A percentile compares a stretch with the other conserved stretches of the same genome.
phyloP scores from a whole-genome alignment of 2,888 invertebrate species.

The Asteroscopus sphinx region DNA sequence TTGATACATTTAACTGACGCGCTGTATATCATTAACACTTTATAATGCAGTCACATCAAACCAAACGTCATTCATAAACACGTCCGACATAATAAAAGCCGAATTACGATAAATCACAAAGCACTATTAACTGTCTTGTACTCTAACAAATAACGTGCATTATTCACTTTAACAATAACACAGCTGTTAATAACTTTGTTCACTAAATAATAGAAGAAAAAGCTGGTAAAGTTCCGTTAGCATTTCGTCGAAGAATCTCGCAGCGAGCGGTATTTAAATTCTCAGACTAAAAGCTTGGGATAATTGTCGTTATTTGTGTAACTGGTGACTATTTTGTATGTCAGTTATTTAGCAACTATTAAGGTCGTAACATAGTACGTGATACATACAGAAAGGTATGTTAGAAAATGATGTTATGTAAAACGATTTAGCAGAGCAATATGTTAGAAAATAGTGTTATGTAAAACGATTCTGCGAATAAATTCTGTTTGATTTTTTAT shows the following conservation, averaged over 20 bases:
- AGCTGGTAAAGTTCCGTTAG: constrained; percentile 12
- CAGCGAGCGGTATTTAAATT: constrained; percentile 43
- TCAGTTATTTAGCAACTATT: constrained; percentile 32
- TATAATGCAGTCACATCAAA: constrained; percentile 40
- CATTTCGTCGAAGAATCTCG: constrained; percentile 16
- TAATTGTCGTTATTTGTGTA: constrained; percentile 46
- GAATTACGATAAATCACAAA: constrained; percentile 62
- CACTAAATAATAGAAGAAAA: constrained; percentile 25
- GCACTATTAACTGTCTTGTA: constrained; percentile 60
- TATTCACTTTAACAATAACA: constrained; percentile 65
- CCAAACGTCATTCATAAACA: constrained; percentile 46
- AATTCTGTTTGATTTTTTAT: constrained; percentile 16
- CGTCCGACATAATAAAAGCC: constrained; percentile 29
- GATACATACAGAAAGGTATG: constrained; percentile 20
- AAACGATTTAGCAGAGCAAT: too few species aligned
- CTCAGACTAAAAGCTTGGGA: constrained; percentile 56
- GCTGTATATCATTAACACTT: constrained; percentile 10
- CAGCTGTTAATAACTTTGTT: constrained; percentile 17
- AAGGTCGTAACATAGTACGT: constrained; percentile 18
- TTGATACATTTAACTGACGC: background rate
- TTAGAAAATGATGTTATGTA: constrained; percentile 7
- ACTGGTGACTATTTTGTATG: constrained; percentile 34
- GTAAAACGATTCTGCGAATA: constrained; percentile 2
- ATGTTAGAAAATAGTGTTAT: constrained; percentile 11
- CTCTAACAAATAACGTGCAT: constrained; percentile 59